Evolutionary conservation across 2,797 vertebrate species (phyloP).

Genomic region (Sebastes minor): DNA sequence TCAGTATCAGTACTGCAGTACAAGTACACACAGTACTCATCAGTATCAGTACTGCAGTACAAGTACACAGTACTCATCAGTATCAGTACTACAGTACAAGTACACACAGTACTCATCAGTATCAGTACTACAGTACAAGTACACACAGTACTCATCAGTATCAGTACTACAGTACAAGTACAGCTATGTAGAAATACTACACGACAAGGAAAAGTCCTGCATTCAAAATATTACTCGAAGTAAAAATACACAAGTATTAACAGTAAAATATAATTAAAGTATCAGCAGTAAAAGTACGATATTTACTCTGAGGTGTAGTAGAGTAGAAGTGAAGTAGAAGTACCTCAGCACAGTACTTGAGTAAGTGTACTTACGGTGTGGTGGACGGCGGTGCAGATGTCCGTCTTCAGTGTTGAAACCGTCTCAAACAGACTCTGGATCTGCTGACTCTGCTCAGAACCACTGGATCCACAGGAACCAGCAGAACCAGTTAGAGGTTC

Average conservation of each 20-base stretch:
- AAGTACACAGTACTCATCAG: no score
- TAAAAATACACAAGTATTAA: neutral
- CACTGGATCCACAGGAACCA: neutral
- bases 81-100: no score
- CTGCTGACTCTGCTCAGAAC: slow-evolving; percentile 59
- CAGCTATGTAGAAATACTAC: neutral
- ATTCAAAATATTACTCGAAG: neutral
- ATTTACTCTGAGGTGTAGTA: neutral
- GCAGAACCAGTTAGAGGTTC: no score
- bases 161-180: neutral
- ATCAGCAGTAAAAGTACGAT: neutral
- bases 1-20: no score
- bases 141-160: no score
- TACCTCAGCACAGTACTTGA: neutral
- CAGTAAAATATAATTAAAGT: neutral
- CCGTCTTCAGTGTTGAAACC: slow-evolving; percentile 77
- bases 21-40: no score
- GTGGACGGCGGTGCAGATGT: slow-evolving; percentile 80
- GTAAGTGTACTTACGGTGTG: neutral
- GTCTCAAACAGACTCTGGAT: slow-evolving; percentile 81
- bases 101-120: no score
- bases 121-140: no score
- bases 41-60: no score
- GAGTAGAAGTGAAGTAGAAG: neutral
- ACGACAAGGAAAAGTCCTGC: neutral